Conservation (phyloP, 2,113 vertebrate genomes). For the Pungitius pungitius region DNA sequence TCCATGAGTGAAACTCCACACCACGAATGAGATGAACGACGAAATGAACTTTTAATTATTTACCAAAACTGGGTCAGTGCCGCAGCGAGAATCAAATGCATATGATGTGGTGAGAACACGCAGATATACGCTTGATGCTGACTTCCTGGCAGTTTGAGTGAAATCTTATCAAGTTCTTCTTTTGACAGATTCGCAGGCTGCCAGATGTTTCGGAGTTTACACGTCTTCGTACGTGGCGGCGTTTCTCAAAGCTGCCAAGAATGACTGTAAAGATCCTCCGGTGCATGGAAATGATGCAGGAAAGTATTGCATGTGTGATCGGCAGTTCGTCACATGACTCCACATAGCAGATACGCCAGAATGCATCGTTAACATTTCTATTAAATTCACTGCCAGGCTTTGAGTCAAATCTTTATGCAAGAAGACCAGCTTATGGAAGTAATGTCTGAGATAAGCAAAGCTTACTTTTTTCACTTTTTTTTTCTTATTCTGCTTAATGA, state of each 20-base stretch:
- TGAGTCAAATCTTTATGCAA: not conserved
- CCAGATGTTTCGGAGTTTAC: slow-evolving; percentile 16
- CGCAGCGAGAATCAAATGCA: not conserved
- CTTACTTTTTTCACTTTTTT: not conserved
- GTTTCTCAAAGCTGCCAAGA: slow-evolving; percentile 9
- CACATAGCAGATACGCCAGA: not conserved
- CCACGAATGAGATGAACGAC: not conserved
- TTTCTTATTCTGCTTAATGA: not conserved
- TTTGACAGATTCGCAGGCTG: slow-evolving; percentile 18
- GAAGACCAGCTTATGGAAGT: not conserved
- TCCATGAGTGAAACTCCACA: not conserved
- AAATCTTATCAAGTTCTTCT: slow-evolving; percentile 1
- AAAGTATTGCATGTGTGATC: not conserved
- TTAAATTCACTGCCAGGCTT: slow-evolving; percentile 2
- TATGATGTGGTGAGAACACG: not conserved
- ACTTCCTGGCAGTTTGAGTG: slow-evolving; percentile 4
- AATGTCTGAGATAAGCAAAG: not conserved
- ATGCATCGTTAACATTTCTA: not conserved
- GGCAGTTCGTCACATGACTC: slow-evolving; percentile 13
- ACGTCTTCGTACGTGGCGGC: not conserved
- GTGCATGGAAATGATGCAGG: not conserved
- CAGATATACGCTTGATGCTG: not conserved
- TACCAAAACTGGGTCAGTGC: slow-evolving; percentile 35
- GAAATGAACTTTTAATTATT: slow-evolving; percentile 35
- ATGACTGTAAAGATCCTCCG: not conserved